A percentile compares a stretch with the other conserved stretches of the same genome.
Conservation (phyloP, 2,113 vertebrate genomes). For the Leucosticte australis region DNA sequence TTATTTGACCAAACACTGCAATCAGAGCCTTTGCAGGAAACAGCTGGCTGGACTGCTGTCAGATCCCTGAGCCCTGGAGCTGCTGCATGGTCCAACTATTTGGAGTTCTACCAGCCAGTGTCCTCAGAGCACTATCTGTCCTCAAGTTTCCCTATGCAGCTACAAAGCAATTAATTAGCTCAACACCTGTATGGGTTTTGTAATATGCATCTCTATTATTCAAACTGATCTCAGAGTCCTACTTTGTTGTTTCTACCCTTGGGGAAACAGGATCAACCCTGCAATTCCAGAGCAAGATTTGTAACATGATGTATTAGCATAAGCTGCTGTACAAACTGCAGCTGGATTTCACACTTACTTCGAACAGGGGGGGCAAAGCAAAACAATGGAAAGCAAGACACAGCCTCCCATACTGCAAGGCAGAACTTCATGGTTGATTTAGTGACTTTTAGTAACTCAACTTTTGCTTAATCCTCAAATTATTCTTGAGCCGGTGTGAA, state of each 20-base stretch:
- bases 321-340: background rate
- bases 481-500: background rate
- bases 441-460: background rate
- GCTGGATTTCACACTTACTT: background rate
- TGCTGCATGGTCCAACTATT: background rate
- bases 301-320: background rate
- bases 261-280: background rate
- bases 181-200: background rate
- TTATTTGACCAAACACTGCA: background rate
- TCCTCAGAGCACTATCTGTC: background rate
- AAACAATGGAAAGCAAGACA: background rate
- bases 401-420: background rate
- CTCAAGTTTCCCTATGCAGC: background rate
- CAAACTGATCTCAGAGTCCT: background rate
- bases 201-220: background rate
- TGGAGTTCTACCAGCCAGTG: accelerated
- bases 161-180: background rate
- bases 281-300: background rate
- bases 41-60: background rate
- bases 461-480: background rate
- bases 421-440: background rate
- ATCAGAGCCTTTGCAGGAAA: background rate
- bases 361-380: background rate
- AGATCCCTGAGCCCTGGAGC: background rate
- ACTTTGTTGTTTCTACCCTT: background rate